Evolutionary conservation across 1,140 invertebrate species (phyloP), one percentile per base, ranked within the genome.

Genomic region (Scaptodrosophila lebanonensis): DNA sequence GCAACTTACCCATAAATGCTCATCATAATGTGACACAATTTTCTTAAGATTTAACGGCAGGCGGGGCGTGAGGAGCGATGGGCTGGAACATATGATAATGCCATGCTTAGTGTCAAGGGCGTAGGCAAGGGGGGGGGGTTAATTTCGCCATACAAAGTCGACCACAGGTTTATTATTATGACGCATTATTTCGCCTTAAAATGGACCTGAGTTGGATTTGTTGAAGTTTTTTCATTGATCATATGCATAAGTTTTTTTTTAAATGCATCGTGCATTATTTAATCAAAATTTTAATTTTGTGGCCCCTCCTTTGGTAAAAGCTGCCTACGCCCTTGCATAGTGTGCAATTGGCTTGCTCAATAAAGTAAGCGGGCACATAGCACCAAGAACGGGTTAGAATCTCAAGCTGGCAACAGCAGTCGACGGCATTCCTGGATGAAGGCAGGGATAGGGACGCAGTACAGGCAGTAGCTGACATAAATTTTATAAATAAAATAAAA

Each of bases 11-110:
- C 73, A 77, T 77, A 77, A 77, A 77, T 77, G 73, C 82, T 79
- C 75, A 77, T 77, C 69, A 82, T 82, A 75, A 82, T 82, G 75
- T 75, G 75, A 82, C 75, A 82, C 75, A 82, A 82, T 82, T 82
- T 82, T 62, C 75, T 70, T 57, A 66, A 82, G 75, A 82, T 82
- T 82, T 82, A 82, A 82, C 75, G 75, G 69, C 50, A 67, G 61
- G 15, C 20, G 35, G 40, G 60, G 40, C 53, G 30, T 13, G 3
- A 22, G 11, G 15, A 57, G 35, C 22, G 38, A 47, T 22, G 40
- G 68, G 42, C 48, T 60, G 38, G 36, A 50, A 49, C 20, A 57
- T 49, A 38, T 52, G 57, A 57, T 25, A 48, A 38, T 54, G 49
- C 35, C 17, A 32, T 30, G 40, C 13, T 4, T 15, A 38, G 7